Evolutionary conservation across 2,888 invertebrate genomes (phyloP), one percentile per base, ranked within the genome.

Genomic region (Crioceris asparagi): DNA sequence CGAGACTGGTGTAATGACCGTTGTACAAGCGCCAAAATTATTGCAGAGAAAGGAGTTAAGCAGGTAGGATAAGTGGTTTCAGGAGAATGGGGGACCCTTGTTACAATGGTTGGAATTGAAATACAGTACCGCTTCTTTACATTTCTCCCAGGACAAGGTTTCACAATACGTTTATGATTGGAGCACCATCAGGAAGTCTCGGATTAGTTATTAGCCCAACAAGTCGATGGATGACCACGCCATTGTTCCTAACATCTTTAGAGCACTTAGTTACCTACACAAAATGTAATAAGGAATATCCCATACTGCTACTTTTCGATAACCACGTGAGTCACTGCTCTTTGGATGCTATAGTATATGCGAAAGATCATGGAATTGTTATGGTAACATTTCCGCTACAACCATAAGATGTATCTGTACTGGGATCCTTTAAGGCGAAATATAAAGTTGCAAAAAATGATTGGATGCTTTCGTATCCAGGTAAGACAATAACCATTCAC

Each of bases 331-430:
- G 16, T n/a, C 36, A 36, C 26, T 31, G 31, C 17, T 36, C 31
- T 2, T 23, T 25, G 21, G 36, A 32, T 11, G 50, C 44, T 16
- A 39, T 51, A 26, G 29, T 50, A 40, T 46, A 48, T 50, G 50
- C 51, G 12, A 53, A 48, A 44, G 53, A 53, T 38, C 50, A 55
- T 47, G 57, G 57, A n/a, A 37, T 32, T 6, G 47, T 56, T 12
- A 35, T 57, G 36, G 40, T 59, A 16, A 53, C 56, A 10, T 53
- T 61, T 33, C 55, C 57, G 17, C 56, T 58, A 15, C 58, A 60
- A 43, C 57, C 57, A 16, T 26, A 38, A 31, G 38, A 43, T 32
- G 37, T 42, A 10, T 19, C 37, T 29, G 34, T 34, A 16, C 18
- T 32, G 33, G 39, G 54, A 51, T 27, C 35, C 8, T 29, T 57